phyloP scores from a whole-genome alignment of 2,888 invertebrate genomes.

The Lasius platythorax region DNA sequence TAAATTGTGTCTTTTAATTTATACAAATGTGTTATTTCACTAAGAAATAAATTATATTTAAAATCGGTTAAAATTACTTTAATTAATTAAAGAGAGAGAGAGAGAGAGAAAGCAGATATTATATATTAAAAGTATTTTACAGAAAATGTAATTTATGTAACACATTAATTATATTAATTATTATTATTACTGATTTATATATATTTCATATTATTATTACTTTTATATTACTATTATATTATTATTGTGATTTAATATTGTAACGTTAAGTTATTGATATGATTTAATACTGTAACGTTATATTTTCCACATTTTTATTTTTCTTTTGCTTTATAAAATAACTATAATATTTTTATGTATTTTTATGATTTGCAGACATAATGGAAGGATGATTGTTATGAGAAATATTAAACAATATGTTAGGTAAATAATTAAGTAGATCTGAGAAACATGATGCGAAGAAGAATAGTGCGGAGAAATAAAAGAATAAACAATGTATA shows the following conservation, averaged over 20 bases:
- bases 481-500: not conserved
- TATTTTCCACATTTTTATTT: not conserved
- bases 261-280: not conserved
- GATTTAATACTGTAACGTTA: not conserved
- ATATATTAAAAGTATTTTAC: not conserved
- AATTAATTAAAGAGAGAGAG: not conserved
- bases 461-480: not conserved
- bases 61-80: conserved; percentile 1
- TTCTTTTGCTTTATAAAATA: not conserved
- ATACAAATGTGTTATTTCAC: not conserved
- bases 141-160: not conserved
- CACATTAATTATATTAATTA: not conserved
- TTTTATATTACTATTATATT: not conserved
- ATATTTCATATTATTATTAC: not conserved
- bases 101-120: not conserved
- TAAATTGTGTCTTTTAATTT: not conserved
- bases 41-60: not conserved
- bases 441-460: too few species aligned
- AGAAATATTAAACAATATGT: not conserved
- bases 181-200: not conserved
- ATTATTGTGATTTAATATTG: not conserved
- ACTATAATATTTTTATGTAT: not conserved
- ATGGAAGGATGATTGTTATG: not conserved
- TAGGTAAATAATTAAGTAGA: not conserved
- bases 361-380: not conserved